These are phyloP conservation scores for Autographa gamma DNA, from an alignment of 2,888 invertebrate species.

Conservation along the genomic window DNA sequence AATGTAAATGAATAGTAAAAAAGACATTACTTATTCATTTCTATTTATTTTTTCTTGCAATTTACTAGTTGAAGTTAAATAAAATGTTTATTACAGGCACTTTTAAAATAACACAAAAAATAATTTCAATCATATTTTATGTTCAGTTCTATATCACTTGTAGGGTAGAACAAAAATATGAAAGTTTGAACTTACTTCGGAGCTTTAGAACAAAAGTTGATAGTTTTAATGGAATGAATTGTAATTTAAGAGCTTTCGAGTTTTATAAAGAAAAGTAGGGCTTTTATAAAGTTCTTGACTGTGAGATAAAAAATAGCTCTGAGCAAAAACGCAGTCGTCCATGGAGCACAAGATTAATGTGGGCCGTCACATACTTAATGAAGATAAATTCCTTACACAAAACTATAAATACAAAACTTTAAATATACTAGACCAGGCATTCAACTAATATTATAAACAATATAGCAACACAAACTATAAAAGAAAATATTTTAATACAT, in stretches of 20 bases:
- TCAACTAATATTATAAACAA: no score
- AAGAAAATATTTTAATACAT: background rate
- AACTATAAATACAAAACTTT: background rate
- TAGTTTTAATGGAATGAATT: constrained; percentile 4
- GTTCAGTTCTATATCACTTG: background rate
- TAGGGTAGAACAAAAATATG: background rate
- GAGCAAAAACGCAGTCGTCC: background rate
- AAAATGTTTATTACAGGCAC: no score
- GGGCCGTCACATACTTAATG: background rate
- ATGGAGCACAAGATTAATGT: background rate
- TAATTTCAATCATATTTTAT: no score
- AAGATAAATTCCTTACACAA: background rate
- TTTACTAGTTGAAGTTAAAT: no score
- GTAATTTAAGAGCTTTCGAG: background rate
- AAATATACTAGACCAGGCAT: background rate
- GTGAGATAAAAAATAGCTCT: background rate
- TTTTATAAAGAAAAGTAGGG: background rate
- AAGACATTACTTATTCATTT: no score
- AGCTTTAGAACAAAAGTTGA: background rate
- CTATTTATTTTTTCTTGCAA: no score
- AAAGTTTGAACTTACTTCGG: background rate
- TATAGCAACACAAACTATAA: no score
- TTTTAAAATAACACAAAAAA: no score
- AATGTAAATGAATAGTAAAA: no score
- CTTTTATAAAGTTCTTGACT: background rate